A percentile compares a stretch with the other conserved stretches of the same genome.
phyloP scores from a whole-genome alignment of 2,888 invertebrate genomes.

The Anthophora plumipes region DNA sequence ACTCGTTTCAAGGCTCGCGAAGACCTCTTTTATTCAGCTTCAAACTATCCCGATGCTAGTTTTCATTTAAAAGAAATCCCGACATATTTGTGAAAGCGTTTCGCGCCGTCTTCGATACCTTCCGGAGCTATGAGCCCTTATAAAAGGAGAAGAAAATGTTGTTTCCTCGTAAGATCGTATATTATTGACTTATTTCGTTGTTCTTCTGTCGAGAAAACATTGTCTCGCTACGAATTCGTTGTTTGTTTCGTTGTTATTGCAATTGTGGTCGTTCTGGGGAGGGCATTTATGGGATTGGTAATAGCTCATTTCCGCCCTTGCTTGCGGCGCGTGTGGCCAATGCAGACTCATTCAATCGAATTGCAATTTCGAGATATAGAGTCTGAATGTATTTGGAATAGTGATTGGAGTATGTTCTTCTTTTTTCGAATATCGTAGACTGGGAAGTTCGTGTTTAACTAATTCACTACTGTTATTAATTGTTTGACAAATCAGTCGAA shows the following conservation, averaged over 20 bases:
- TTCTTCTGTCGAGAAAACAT: not conserved
- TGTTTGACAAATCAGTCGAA: too few relatives aligned
- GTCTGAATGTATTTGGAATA: not conserved
- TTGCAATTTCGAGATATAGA: slow-evolving; percentile 43
- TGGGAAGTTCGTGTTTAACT: too few relatives aligned
- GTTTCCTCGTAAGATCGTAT: not conserved
- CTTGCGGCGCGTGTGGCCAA: slow-evolving; percentile 31
- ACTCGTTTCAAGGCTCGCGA: slow-evolving; percentile 37
- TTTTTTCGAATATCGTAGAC: not conserved
- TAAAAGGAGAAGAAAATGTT: not conserved
- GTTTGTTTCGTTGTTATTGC: slow-evolving; percentile 12
- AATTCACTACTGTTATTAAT: not conserved
- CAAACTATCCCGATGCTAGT: not conserved
- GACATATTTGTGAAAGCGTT: slow-evolving; percentile 21
- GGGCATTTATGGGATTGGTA: slow-evolving; percentile 7
- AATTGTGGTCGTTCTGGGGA: slow-evolving; percentile 6
- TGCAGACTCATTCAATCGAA: slow-evolving; percentile 54
- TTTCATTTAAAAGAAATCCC: slow-evolving; percentile 42
- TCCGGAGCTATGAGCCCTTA: not conserved
- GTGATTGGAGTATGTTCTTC: slow-evolving; percentile 6
- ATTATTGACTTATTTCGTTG: not conserved
- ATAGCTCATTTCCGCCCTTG: slow-evolving; percentile 53
- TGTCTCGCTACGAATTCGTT: not conserved
- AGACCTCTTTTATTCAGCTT: slow-evolving; percentile 25
- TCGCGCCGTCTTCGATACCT: slow-evolving; percentile 40